These are phyloP conservation scores for Stegostoma tigrinum DNA, from an alignment of 2,113 vertebrate species.

Conservation along the genomic window DNA sequence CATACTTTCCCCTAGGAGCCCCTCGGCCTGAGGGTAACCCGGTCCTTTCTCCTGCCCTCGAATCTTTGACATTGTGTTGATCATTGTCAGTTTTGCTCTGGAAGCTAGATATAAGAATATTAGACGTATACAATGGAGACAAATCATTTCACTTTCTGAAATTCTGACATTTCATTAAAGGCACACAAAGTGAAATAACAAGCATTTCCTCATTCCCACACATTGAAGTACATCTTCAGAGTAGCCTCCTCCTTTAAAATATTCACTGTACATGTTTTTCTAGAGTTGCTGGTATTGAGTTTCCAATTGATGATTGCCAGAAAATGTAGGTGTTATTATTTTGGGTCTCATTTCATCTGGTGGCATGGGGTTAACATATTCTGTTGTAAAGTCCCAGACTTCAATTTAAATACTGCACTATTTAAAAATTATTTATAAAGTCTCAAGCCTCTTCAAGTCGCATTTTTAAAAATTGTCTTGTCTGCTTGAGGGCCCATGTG, in stretches of 20 bases:
- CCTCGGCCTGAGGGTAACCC: constrained; percentile 88
- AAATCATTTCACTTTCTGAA: neutral
- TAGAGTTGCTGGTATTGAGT: neutral
- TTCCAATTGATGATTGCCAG: neutral
- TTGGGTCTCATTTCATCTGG: neutral
- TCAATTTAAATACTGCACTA: neutral
- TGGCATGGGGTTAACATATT: neutral
- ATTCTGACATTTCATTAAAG: neutral
- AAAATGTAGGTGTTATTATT: neutral
- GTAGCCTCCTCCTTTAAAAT: neutral
- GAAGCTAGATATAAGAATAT: constrained; percentile 65
- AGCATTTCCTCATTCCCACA: neutral
- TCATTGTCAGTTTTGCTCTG: constrained; percentile 98
- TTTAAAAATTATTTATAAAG: neutral
- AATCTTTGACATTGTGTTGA: constrained; percentile 99
- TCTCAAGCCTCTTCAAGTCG: neutral
- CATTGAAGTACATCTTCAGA: neutral
- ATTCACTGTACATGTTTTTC: neutral
- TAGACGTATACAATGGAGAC: neutral
- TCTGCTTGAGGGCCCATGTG: neutral
- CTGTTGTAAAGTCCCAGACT: no score
- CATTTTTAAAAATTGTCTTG: neutral
- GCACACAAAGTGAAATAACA: neutral
- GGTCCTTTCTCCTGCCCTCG: constrained; percentile 92
- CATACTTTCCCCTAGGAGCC: constrained; percentile 85